phyloP scores from a whole-genome alignment of 2,797 vertebrate genomes.

The Macropus fuliginosus region DNA sequence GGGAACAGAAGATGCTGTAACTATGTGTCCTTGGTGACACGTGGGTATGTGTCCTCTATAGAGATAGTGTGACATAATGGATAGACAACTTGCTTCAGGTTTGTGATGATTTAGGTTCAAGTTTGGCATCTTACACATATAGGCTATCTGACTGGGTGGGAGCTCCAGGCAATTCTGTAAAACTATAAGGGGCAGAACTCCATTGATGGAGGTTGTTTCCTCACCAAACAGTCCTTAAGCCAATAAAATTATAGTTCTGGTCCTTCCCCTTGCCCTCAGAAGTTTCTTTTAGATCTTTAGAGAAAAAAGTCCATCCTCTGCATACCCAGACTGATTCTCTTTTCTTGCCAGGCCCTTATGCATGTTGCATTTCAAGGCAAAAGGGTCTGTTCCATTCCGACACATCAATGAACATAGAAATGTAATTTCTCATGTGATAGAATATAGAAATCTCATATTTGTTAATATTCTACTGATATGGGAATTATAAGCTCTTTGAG shows the following conservation, averaged over 20 bases:
- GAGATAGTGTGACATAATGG: background rate
- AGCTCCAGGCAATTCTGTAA: no score
- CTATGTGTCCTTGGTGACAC: background rate
- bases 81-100: background rate
- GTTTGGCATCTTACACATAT: background rate
- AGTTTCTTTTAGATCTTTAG: background rate
- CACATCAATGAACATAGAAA: background rate
- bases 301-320: background rate
- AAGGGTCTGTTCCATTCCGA: background rate
- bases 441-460: background rate
- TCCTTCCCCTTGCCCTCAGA: background rate
- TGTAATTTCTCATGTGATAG: background rate
- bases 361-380: background rate
- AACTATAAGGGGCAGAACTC: background rate
- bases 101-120: background rate
- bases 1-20: background rate
- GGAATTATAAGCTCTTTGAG: background rate
- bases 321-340: background rate
- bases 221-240: background rate
- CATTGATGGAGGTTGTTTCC: background rate
- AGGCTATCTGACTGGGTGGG: background rate
- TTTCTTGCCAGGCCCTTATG: background rate
- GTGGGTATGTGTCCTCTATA: background rate
- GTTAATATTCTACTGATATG: background rate
- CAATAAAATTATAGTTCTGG: background rate